Conservation (phyloP, 2,797 vertebrate species). For the Euthynnus affinis region DNA sequence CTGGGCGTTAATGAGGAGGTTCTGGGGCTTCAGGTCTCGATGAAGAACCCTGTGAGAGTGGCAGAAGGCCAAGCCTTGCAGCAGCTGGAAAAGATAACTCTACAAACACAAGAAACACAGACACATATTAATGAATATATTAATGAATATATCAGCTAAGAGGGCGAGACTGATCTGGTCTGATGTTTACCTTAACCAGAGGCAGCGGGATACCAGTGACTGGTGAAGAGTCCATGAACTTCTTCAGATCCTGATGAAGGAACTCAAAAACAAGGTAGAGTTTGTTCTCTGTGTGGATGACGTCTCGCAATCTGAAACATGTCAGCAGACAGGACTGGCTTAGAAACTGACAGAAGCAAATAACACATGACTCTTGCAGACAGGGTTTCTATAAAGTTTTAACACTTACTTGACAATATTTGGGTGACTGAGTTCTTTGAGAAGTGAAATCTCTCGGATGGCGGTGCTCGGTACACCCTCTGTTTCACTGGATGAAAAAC, state of each 20-base stretch:
- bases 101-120: conserved; percentile 66
- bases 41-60: conserved; percentile 97
- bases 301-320: conserved; percentile 90
- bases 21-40: conserved; percentile 96
- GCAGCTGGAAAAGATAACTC: conserved; percentile 97
- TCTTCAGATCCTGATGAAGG: conserved; percentile 97
- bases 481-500: conserved; percentile 87
- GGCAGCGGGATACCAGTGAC: conserved; percentile 92
- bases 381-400: neutral
- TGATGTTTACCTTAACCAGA: conserved; percentile 90
- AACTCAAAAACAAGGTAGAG: conserved; percentile 99
- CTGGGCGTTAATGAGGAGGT: conserved; percentile 95
- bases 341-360: neutral
- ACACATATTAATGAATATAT: neutral
- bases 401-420: conserved; percentile 95
- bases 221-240: conserved; percentile 95
- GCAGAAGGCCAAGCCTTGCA: conserved; percentile 96
- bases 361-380: neutral
- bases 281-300: conserved; percentile 98
- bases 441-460: conserved; percentile 94
- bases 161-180: neutral
- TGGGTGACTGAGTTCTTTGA: conserved; percentile 95
- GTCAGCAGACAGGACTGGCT: neutral
- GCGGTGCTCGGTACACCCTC: conserved; percentile 96
- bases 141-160: neutral